These are phyloP conservation scores for Plecotus auritus DNA, from an alignment of 2,113 vertebrate genomes.

Conservation along the genomic window DNA sequence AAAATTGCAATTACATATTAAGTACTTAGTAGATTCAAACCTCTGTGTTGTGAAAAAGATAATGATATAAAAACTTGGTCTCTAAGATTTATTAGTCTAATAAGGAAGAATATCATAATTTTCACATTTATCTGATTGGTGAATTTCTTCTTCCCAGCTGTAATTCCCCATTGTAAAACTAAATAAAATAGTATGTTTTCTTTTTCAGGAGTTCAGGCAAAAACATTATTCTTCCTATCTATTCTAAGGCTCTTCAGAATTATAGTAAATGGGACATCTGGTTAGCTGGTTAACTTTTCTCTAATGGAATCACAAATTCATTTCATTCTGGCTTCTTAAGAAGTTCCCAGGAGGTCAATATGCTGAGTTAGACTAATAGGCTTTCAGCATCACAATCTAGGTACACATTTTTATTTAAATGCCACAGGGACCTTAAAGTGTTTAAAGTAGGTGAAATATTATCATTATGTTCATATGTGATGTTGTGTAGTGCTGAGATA, in stretches of 20 bases:
- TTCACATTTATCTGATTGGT: background rate
- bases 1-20: background rate
- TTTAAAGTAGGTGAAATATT: conserved; percentile 43
- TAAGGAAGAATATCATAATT: background rate
- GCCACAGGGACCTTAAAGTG: background rate
- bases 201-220: background rate
- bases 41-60: background rate
- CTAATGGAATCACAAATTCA: background rate
- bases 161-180: background rate
- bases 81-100: background rate
- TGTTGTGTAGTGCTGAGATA: background rate
- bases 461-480: background rate
- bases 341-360: background rate
- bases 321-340: conserved; percentile 30
- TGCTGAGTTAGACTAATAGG: background rate
- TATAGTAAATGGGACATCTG: background rate
- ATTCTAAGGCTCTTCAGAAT: background rate
- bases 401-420: background rate
- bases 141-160: background rate
- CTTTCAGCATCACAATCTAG: background rate
- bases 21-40: background rate
- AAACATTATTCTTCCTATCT: background rate
- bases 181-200: background rate
- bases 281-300: conserved; percentile 25
- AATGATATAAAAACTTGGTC: background rate